Evolutionary conservation across 2,888 invertebrate genomes (phyloP).

Genomic region (Acronicta alni): DNA sequence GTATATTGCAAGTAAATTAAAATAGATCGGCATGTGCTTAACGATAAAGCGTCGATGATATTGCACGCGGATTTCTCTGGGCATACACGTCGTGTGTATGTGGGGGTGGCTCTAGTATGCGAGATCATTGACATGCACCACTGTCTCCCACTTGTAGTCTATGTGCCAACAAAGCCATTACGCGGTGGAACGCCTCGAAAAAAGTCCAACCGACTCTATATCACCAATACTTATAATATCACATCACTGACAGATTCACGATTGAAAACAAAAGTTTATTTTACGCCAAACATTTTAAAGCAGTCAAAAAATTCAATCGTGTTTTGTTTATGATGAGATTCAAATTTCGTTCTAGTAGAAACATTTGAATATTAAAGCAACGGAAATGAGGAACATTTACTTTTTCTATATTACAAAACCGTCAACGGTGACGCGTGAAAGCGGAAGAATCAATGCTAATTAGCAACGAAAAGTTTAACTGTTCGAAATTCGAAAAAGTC

Average conservation of each 20-base stretch:
- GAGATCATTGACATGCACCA: conserved; percentile 55
- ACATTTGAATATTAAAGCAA: conserved; percentile 45
- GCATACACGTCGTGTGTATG: conserved; percentile 7
- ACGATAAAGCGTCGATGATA: conserved; percentile 33
- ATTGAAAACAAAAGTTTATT: conserved; percentile 13
- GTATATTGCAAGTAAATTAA: conserved; percentile 31
- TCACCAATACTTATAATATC: conserved; percentile 21
- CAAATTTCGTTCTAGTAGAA: conserved; percentile 33
- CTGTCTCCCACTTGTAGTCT: conserved; percentile 29
- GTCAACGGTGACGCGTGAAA: conserved; percentile 59
- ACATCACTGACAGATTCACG: conserved; percentile 14
- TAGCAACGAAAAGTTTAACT: conserved; percentile 59
- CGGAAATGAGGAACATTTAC: conserved; percentile 53
- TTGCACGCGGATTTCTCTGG: conserved; percentile 31
- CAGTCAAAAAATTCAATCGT: conserved; percentile 8
- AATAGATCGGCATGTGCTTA: conserved; percentile 32
- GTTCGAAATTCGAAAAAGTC: conserved; percentile 54
- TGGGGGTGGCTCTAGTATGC: conserved; percentile 47
- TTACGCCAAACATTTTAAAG: conserved; percentile 8
- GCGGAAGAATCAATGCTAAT: conserved; percentile 68
- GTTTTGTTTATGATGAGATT: conserved; percentile 18
- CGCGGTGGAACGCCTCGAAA: conserved; percentile 7
- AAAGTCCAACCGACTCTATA: conserved; percentile 29
- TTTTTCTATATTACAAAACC: conserved; percentile 40
- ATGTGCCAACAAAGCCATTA: conserved; percentile 49